Evolutionary conservation across 2,888 invertebrate genomes (phyloP), one percentile per base, ranked within the genome.

Genomic region (Lapara coniferarum): DNA sequence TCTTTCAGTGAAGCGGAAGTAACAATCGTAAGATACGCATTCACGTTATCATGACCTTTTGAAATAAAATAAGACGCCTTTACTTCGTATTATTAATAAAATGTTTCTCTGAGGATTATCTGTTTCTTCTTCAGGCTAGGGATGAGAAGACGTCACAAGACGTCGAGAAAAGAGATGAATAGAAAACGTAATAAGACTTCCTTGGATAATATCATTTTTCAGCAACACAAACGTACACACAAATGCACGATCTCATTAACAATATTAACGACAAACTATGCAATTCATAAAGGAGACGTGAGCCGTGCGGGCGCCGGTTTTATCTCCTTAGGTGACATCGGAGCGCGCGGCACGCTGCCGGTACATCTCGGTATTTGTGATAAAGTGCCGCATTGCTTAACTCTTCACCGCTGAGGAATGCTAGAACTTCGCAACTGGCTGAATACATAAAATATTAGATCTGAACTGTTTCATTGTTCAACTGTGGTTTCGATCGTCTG

Each of bases 381-480:
- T 82, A 78, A 79, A 84, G 77, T 78, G 77, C 77, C 72, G 77
- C 77, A 75, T 77, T 75, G 76, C 77, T 74, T 76, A 77, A 75
- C 77, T 78, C 76, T 76, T 77, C 78, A 78, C 73, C 75, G 68
- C 72, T 66, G 69, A 69, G 71, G 80, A 77, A 83, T 81, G 75
- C 75, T 63, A 69, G 70, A 73, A 73, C 72, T 74, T 71, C 69
- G 72, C 70, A 10, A 72, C 72, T 70, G 69, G 67, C 74, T 74
- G 75, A 76, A 76, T 76, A 75, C 76, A 70, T 74, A 74, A 76
- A 73, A 76, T 75, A 74, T 75, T 70, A 70, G 46, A 58, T 51
- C 25, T 66, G 0, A 66, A 66, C n/a, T 52, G 37, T 52, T 52
- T 52, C 30, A 51, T 8, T 10, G 44, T 59, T 59, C n/a, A 37